phyloP scores from a whole-genome alignment of 2,888 invertebrate genomes.

The Biston stratarius region DNA sequence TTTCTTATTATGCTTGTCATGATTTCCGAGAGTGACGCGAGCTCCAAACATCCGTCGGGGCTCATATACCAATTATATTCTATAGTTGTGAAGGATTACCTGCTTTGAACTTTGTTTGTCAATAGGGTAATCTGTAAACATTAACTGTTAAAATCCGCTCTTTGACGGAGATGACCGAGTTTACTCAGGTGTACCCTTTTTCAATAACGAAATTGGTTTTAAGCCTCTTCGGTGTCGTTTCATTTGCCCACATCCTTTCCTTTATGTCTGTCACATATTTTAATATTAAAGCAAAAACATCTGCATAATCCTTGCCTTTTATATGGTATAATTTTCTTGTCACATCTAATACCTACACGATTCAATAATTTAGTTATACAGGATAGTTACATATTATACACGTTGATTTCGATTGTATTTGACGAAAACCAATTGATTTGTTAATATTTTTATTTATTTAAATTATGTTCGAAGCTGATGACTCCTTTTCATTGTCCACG shows the following conservation, averaged over 20 bases:
- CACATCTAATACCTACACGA: not conserved
- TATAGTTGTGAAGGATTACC: slow-evolving; percentile 68
- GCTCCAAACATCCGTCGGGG: slow-evolving; percentile 59
- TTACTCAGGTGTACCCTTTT: slow-evolving; percentile 77
- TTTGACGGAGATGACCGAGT: slow-evolving; percentile 72
- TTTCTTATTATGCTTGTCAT: slow-evolving; percentile 49
- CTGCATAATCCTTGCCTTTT: slow-evolving; percentile 16
- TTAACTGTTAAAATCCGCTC: slow-evolving; percentile 82
- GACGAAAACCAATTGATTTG: no score
- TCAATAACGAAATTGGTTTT: slow-evolving; percentile 62
- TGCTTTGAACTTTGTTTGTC: slow-evolving; percentile 78
- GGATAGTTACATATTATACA: not conserved
- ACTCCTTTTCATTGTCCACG: slow-evolving; percentile 83
- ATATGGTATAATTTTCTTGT: slow-evolving; percentile 12
- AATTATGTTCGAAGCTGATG: slow-evolving; percentile 87
- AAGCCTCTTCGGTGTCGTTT: slow-evolving; percentile 66
- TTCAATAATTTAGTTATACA: not conserved
- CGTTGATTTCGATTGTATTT: no score
- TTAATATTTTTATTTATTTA: slow-evolving; percentile 60
- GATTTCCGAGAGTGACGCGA: slow-evolving; percentile 48
- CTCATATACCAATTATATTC: slow-evolving; percentile 60
- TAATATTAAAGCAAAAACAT: slow-evolving; percentile 48
- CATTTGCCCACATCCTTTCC: slow-evolving; percentile 48
- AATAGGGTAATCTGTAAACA: slow-evolving; percentile 80
- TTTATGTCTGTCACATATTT: slow-evolving; percentile 53